Conservation (phyloP, 2,888 invertebrate genomes). For the Octonoba sinensis region DNA sequence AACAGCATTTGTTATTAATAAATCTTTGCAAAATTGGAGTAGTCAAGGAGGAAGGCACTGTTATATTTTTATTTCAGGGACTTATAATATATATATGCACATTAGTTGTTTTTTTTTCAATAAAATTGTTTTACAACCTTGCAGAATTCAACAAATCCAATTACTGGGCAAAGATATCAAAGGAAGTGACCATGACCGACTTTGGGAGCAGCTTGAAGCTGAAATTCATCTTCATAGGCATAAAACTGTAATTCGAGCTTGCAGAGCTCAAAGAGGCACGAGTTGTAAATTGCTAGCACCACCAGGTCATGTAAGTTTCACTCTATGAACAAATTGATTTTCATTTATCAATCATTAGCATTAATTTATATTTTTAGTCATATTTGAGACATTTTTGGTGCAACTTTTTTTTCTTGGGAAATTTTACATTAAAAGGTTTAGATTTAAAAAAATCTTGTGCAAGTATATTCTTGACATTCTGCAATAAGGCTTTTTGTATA, state of each 20-base stretch:
- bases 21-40: no score
- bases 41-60: no score
- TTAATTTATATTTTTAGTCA: no score
- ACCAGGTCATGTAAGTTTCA: slow-evolving; percentile 56
- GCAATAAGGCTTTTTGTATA: no score
- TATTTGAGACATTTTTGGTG: no score
- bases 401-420: background rate
- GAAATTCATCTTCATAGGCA: slow-evolving; percentile 88
- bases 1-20: no score
- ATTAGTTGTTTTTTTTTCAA: background rate
- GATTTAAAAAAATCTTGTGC: background rate
- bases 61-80: no score
- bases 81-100: no score
- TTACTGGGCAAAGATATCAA: slow-evolving; percentile 84
- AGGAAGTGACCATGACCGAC: slow-evolving; percentile 82
- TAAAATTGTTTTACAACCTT: slow-evolving; percentile 7
- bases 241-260: slow-evolving; percentile 80
- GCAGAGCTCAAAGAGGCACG: slow-evolving; percentile 70
- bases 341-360: background rate
- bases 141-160: slow-evolving; percentile 86
- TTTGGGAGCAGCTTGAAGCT: slow-evolving; percentile 86
- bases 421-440: background rate
- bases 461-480: background rate
- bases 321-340: background rate
- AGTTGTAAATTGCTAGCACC: slow-evolving; percentile 56